A percentile compares a stretch with the other conserved stretches of the same genome.
Evolutionary conservation across 2,113 vertebrate species (phyloP).

Genomic region (Plecotus auritus): DNA sequence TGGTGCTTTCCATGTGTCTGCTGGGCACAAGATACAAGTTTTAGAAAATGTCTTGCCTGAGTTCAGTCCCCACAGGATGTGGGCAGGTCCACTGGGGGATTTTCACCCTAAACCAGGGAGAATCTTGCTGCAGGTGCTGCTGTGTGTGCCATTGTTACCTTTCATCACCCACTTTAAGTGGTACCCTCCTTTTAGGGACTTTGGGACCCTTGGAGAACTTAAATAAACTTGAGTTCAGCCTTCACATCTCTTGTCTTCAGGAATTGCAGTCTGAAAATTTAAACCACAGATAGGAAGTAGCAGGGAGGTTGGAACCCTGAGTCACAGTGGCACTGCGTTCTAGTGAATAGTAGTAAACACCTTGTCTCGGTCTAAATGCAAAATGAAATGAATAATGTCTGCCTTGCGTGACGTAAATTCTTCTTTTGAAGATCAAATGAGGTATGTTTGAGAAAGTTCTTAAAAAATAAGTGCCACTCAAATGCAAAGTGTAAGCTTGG

Average conservation of each 20-base stretch:
- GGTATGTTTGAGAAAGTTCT: slow-evolving; percentile 8
- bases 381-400: neutral
- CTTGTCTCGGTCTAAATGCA: neutral
- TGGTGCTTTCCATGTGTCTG: neutral
- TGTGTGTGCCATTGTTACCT: neutral
- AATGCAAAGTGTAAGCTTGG: neutral
- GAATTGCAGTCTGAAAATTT: neutral
- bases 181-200: neutral
- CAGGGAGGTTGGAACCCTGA: neutral
- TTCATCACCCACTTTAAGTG: neutral
- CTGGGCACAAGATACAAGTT: neutral
- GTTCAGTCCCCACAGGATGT: neutral
- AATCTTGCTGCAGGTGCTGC: neutral
- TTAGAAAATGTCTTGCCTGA: neutral
- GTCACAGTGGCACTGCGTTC: neutral
- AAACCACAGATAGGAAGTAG: neutral
- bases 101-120: neutral
- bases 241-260: neutral
- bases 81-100: neutral
- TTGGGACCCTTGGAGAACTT: neutral
- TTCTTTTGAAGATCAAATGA: neutral
- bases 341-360: neutral
- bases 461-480: neutral
- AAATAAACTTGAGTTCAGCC: neutral
- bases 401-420: neutral